Evolutionary conservation across 1,140 invertebrate species (phyloP).

Genomic region (Cotesia vestalis): DNA sequence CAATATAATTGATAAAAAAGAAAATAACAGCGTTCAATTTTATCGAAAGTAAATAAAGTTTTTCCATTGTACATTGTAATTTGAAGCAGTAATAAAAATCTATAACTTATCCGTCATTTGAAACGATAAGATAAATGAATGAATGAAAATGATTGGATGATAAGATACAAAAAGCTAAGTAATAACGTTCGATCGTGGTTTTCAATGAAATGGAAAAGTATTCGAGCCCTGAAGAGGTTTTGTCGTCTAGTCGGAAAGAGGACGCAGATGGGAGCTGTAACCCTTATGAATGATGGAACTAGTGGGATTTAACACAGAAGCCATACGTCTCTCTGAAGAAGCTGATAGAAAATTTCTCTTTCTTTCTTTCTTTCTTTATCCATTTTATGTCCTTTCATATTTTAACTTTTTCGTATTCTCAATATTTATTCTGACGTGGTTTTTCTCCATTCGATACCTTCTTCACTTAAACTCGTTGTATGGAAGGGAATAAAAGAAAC

Average conservation of each 20-base stretch:
- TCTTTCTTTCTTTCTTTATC: neutral
- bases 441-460: constrained; percentile 3
- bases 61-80: neutral
- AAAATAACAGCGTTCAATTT: too few species aligned
- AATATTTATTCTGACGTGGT: neutral
- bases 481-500: constrained; percentile 37
- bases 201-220: constrained; percentile 28
- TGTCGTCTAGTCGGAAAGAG: constrained; percentile 2
- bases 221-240: constrained; percentile 27
- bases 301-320: constrained; percentile 30
- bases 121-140: constrained; percentile 10
- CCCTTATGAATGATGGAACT: constrained; percentile 37
- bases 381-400: neutral
- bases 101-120: neutral
- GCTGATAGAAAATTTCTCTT: constrained; percentile 20
- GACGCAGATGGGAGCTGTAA: constrained; percentile 19
- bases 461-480: constrained; percentile 18
- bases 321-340: constrained; percentile 25
- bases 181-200: constrained; percentile 8
- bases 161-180: neutral
- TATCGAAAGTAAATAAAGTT: neutral
- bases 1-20: too few species aligned
- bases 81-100: neutral
- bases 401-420: neutral
- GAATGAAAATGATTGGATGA: constrained; percentile 2